Percentiles rank a stretch among this genome's conserved stretches.
These are phyloP conservation scores for Ameiurus melas DNA, from an alignment of 2,113 vertebrate species.

Conservation along the genomic window DNA sequence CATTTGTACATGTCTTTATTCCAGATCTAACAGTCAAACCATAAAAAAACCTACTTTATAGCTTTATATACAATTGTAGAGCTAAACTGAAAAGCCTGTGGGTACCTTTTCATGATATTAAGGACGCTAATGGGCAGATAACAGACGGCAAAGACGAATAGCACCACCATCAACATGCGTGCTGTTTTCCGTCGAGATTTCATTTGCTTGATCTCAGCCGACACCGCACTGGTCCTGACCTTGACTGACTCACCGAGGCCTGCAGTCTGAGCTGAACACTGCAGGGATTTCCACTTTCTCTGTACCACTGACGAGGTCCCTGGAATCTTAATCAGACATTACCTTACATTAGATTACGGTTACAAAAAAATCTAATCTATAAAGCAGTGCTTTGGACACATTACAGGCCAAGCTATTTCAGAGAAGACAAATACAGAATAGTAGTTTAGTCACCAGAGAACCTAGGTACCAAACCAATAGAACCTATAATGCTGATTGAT, in stretches of 20 bases:
- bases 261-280: slow-evolving; percentile 70
- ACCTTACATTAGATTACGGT: neutral
- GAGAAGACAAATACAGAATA: neutral
- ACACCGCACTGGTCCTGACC: slow-evolving; percentile 79
- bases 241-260: slow-evolving; percentile 74
- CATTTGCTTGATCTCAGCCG: slow-evolving; percentile 95
- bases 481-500: neutral
- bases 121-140: slow-evolving; percentile 96
- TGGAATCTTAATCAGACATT: slow-evolving; percentile 80
- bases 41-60: neutral
- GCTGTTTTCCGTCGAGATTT: slow-evolving; percentile 89
- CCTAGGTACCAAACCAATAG: neutral
- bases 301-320: slow-evolving; percentile 88
- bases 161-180: slow-evolving; percentile 94
- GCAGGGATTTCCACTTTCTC: slow-evolving; percentile 86
- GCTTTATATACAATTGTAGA: neutral
- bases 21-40: neutral
- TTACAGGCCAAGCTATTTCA: neutral
- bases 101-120: slow-evolving; percentile 94
- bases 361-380: neutral
- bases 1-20: neutral
- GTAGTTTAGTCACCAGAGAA: neutral
- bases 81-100: neutral
- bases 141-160: slow-evolving; percentile 92
- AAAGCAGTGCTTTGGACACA: neutral